Evolutionary conservation across 2,888 invertebrate genomes (phyloP), one percentile per base, ranked within the genome.

Genomic region (Pteria penguin): DNA sequence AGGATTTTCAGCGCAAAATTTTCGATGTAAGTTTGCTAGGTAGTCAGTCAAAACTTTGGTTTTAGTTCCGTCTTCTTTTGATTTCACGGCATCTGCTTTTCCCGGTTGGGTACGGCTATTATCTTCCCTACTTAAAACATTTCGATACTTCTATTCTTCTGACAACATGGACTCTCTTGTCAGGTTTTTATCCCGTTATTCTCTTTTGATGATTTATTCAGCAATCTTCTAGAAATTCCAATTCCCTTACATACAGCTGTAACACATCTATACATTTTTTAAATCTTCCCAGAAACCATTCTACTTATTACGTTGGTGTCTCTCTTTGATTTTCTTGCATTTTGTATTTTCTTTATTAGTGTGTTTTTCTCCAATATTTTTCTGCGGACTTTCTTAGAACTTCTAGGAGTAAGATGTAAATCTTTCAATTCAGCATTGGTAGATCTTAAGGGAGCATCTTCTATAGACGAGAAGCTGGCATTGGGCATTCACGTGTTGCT

Each of bases 1-100:
- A 32, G 73, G 77, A 26, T 79, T 79, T 76, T 79, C 81, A 8
- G 73, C 58, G 27, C 33, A 55, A 66, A 71, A 79, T 24, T 74
- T 77, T 45, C 58, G n/a, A 22, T 79, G 71, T n/a, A 79, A 29
- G 29, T 79, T 79, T 3, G 55, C 18, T 2, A 76, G 65, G 54
- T 79, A 76, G 33, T 74, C 76, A 11, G 73, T 79, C 3, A 76
- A 58, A 18, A 73, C 74, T 24, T 60, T 63, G 24, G 65, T 26
- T 60, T 76, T 76, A 14, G 65, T 65, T n/a, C 22, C 26, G 33
- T n/a, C 72, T 24, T 57, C 69, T n/a, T 57, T 36, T 18, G n/a
- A 31, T 26, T 69, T 75, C 27, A 22, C 32, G 2, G 36, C 36
- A 45, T 78, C 78, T 22, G 22, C 36, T 22, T 75, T 78, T 45